Percentiles rank a stretch among this genome's conserved stretches.
Conservation (phyloP, 2,888 invertebrate genomes). For the Nemapogon koenigi region DNA sequence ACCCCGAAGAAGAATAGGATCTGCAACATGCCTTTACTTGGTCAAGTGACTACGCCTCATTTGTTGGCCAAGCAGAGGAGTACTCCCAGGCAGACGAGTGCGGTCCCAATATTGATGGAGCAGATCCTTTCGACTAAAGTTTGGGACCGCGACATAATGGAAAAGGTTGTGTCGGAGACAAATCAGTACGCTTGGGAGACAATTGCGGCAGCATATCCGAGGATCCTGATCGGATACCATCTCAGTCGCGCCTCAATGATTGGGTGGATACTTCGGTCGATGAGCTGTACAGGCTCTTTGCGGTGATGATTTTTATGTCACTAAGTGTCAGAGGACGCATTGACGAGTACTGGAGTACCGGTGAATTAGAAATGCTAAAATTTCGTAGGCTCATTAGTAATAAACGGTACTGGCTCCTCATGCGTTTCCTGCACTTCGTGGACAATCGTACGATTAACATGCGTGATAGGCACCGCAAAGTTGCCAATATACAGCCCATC, state of each 20-base stretch:
- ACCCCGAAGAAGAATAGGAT: background rate
- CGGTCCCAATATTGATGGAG: slow-evolving; percentile 6
- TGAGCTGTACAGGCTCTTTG: slow-evolving; percentile 4
- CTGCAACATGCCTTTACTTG: background rate
- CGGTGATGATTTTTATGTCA: slow-evolving; percentile 1
- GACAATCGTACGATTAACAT: background rate
- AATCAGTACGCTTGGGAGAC: slow-evolving; percentile 7
- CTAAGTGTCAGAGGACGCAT: slow-evolving; percentile 5
- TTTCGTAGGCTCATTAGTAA: slow-evolving; percentile 15
- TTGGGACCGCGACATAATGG: slow-evolving; percentile 7
- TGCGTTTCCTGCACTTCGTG: too few species aligned
- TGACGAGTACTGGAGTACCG: slow-evolving; percentile 17
- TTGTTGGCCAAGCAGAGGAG: background rate
- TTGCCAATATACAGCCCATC: slow-evolving; percentile 13
- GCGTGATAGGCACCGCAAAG: slow-evolving; percentile 13
- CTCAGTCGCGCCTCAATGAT: too few species aligned
- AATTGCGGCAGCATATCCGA: background rate
- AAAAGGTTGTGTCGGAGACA: slow-evolving; percentile 4
- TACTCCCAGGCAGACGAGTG: too few species aligned
- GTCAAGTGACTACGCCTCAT: slow-evolving; percentile 1
- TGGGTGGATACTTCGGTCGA: slow-evolving; percentile 4
- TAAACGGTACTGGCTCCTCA: slow-evolving; percentile 15
- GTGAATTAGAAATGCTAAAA: slow-evolving; percentile 17
- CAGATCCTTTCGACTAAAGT: slow-evolving; percentile 6
- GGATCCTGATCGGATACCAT: too few species aligned